Evolutionary conservation across 2,113 vertebrate genomes (phyloP), one percentile per base, ranked within the genome.

Genomic region (Actenoides hombroni): DNA sequence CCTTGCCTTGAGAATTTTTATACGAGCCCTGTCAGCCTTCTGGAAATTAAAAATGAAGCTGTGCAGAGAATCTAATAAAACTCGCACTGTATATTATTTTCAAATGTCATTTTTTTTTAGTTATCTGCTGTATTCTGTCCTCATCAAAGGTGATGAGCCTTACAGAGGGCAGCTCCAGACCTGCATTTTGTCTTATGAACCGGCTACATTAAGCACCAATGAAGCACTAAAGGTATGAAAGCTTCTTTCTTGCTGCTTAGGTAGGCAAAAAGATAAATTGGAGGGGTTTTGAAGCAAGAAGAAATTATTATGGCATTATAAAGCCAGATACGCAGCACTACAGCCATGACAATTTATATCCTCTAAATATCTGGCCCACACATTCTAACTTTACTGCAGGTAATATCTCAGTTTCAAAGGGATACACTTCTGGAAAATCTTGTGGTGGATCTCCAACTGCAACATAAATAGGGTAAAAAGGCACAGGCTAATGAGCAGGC

Each of bases 1-100:
- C 56, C 65, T 94, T 77, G 59, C 64, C 61, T 1, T 31, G n/a
- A 76, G 67, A 87, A 87, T 85, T 67, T 87, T 85, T 76, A 77
- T 67, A 51, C 0, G 4, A 70, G 61, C 37, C 68, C 49, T 86
- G 74, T 78, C 91, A 96, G 74, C n/a, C 37, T 88, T 56, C 35
- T 83, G 51, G 71, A 83, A 87, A 86, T 77, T 89, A 94, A 90
- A 97, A 95, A 89, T 59, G 80, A 94, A 97, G 57, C 54, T 90
- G 51, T 44, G 81, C 31, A 74, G 37, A 88, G 59, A 76, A 95
- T 88, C 75, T 61, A 91, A 83, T 86, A 86, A 70, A 89, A 81
- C 28, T 83, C 53, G 33, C 14, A 20, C 49, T 35, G 14, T 5
- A 16, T 26, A 31, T 74, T 88, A 90, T 88, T 90, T 81, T 25